Evolutionary conservation across 2,797 vertebrate species (phyloP).

Genomic region (Sebastes alutus): DNA sequence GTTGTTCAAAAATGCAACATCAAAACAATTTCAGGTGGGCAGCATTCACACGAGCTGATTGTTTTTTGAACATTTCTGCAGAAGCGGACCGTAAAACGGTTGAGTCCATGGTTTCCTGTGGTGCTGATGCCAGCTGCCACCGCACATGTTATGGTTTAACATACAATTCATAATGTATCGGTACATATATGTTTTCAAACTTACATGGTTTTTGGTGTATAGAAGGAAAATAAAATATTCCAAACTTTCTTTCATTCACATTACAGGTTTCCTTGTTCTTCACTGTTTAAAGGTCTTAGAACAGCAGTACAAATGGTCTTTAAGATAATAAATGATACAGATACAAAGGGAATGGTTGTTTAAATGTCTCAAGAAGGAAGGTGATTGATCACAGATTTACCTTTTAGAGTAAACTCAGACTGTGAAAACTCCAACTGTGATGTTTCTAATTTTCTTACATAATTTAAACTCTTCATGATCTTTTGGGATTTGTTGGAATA

Average conservation of each 20-base stretch:
- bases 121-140: constrained; percentile 10
- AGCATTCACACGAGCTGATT: constrained; percentile 21
- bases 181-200: background rate
- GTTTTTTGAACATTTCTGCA: constrained; percentile 4
- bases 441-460: background rate
- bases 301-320: background rate
- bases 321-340: background rate
- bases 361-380: background rate
- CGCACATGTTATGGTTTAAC: background rate
- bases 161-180: background rate
- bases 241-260: background rate
- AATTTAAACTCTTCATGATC: background rate
- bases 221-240: background rate
- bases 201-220: background rate
- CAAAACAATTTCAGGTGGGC: constrained; percentile 34
- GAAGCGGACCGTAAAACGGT: background rate
- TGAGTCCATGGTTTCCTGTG: constrained; percentile 6
- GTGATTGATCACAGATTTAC: background rate
- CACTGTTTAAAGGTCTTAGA: background rate
- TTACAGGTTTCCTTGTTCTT: background rate
- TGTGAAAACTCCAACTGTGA: background rate
- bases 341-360: background rate
- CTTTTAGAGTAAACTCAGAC: background rate
- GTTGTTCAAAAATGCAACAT: constrained; percentile 25
- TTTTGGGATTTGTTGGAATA: background rate